A percentile compares a stretch with the other conserved stretches of the same genome.
These are phyloP conservation scores for Leptonema lineaticorne DNA, from an alignment of 1,140 invertebrate genomes.

Conservation along the genomic window DNA sequence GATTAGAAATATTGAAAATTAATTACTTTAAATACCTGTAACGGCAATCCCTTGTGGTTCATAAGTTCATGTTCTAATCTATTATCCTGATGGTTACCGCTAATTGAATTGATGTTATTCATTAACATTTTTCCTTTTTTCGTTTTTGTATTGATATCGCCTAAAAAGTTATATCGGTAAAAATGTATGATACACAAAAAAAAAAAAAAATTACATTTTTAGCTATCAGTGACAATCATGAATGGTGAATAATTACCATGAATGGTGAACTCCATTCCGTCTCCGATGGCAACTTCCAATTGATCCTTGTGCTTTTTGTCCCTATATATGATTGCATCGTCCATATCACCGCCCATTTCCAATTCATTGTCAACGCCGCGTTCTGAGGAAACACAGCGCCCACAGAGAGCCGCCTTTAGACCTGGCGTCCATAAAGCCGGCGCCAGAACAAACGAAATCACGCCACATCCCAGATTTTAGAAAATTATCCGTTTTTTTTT, in stretches of 20 bases:
- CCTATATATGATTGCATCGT: slow-evolving; percentile 79
- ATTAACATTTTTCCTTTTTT: slow-evolving; percentile 71
- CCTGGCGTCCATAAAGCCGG: slow-evolving; percentile 46
- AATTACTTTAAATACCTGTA: slow-evolving; percentile 52
- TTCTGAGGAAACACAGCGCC: slow-evolving; percentile 66
- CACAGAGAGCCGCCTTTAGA: slow-evolving; percentile 58
- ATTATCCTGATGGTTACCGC: slow-evolving; percentile 72
- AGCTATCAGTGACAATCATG: neutral
- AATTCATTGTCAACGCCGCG: slow-evolving; percentile 61
- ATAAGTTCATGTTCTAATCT: slow-evolving; percentile 70
- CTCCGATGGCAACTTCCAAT: slow-evolving; percentile 85
- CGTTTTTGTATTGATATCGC: slow-evolving; percentile 71
- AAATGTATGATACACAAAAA: neutral
- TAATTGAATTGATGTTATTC: slow-evolving; percentile 70
- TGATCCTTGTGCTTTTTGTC: slow-evolving; percentile 87
- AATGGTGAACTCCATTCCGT: slow-evolving; percentile 89
- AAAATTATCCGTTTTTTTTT: slow-evolving; percentile 12
- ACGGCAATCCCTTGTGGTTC: slow-evolving; percentile 66
- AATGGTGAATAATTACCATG: slow-evolving; percentile 62
- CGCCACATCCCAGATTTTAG: slow-evolving; percentile 41
- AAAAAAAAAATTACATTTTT: neutral
- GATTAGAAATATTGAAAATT: neutral
- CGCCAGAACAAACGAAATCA: slow-evolving; percentile 40
- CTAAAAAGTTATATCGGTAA: slow-evolving; percentile 49
- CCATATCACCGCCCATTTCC: slow-evolving; percentile 70